phyloP scores from a whole-genome alignment of 2,888 invertebrate genomes.

The Blomia tropicalis region DNA sequence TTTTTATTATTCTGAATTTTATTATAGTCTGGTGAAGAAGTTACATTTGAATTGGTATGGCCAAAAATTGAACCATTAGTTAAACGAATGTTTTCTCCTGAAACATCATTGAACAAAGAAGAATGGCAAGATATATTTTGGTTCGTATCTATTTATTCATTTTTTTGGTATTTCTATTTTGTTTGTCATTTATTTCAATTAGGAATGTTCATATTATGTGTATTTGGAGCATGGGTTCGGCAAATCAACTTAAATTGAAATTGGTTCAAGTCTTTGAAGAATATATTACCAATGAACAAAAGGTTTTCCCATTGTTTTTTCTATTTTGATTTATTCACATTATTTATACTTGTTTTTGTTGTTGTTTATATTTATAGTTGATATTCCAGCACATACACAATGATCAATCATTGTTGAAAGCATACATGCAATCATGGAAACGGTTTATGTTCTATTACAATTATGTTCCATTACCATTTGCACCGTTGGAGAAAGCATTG shows the following conservation, averaged over 20 bases:
- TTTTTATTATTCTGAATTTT: no score
- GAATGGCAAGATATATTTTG: conserved; percentile 98
- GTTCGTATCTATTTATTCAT: conserved; percentile 32
- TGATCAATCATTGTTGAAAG: conserved; percentile 82
- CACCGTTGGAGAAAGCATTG: conserved; percentile 63
- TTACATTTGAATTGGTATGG: conserved; percentile 86
- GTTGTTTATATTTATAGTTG: neutral
- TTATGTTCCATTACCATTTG: conserved; percentile 87
- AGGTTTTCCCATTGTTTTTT: conserved; percentile 41
- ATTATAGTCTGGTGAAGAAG: neutral
- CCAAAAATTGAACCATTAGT: conserved; percentile 84
- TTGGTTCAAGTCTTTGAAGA: conserved; percentile 79
- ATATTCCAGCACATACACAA: conserved; percentile 48
- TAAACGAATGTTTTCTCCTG: conserved; percentile 76
- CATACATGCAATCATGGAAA: conserved; percentile 94
- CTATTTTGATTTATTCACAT: neutral
- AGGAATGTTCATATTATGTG: conserved; percentile 80
- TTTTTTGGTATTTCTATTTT: neutral
- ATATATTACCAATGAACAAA: conserved; percentile 82
- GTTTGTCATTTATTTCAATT: conserved; percentile 22
- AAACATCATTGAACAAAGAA: conserved; percentile 62
- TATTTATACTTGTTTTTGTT: neutral
- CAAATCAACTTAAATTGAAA: conserved; percentile 68
- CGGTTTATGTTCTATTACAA: conserved; percentile 95
- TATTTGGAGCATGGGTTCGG: conserved; percentile 90